Percentiles rank a stretch among this genome's conserved stretches.
phyloP scores from a whole-genome alignment of 2,797 vertebrate genomes.

The Fistularia tabacaria region DNA sequence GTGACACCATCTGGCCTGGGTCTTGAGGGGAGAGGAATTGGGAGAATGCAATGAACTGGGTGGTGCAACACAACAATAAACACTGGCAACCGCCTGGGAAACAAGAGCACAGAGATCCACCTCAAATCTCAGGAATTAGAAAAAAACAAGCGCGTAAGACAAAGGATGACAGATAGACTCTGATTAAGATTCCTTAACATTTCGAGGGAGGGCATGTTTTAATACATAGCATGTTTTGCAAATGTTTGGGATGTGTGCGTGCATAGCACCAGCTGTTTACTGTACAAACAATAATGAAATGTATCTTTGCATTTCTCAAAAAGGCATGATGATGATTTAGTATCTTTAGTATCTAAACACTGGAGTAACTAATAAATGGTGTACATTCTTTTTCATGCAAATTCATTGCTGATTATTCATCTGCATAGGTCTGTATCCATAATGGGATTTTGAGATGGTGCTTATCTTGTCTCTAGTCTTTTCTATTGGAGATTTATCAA shows the following conservation, averaged over 20 bases:
- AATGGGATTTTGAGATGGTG: not conserved
- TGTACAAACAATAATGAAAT: too few species aligned
- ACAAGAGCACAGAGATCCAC: constrained; percentile 8
- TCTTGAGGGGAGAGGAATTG: constrained; percentile 47
- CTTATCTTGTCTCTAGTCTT: too few species aligned
- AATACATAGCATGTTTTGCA: too few species aligned
- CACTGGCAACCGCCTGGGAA: constrained; percentile 23
- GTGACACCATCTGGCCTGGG: constrained; percentile 73
- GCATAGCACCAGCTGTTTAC: not conserved
- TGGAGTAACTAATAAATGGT: not conserved
- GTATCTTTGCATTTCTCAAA: not conserved
- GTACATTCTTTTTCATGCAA: not conserved
- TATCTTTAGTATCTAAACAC: not conserved
- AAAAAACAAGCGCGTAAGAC: constrained; percentile 3
- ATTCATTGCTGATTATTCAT: not conserved
- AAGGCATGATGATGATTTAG: not conserved
- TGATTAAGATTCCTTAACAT: constrained; percentile 1
- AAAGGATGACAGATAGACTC: constrained; percentile 4
- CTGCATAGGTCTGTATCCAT: not conserved
- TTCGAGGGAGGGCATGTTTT: too few species aligned
- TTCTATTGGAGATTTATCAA: too few species aligned
- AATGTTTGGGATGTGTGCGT: too few species aligned
- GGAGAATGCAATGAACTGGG: constrained; percentile 42
- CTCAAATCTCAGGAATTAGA: too few species aligned
- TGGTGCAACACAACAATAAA: constrained; percentile 53